These are phyloP conservation scores for Stenotaenia linearis DNA, from an alignment of 2,888 invertebrate genomes.

Conservation along the genomic window DNA sequence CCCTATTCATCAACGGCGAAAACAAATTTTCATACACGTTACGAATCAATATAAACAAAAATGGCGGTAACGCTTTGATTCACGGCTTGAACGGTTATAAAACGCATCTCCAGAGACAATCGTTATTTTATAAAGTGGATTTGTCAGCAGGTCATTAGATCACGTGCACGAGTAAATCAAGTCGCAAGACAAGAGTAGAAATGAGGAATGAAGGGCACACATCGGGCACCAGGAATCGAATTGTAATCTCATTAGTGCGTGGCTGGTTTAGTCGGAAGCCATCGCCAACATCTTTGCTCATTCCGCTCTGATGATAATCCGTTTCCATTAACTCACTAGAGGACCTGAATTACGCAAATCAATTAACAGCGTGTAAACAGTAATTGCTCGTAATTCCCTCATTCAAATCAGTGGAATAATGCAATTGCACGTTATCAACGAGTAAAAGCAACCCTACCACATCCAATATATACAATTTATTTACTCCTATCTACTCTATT, in stretches of 20 bases:
- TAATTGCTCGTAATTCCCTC: constrained; percentile 30
- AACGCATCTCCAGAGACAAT: background rate
- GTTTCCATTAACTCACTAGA: constrained; percentile 27
- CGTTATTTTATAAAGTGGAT: background rate
- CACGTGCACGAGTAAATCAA: background rate
- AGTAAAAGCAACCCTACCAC: background rate
- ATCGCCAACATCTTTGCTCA: constrained; percentile 15
- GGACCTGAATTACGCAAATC: constrained; percentile 31
- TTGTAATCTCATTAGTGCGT: constrained; percentile 29
- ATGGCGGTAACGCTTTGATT: too few relatives aligned
- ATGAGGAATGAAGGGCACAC: background rate
- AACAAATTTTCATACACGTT: background rate
- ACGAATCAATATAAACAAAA: too few relatives aligned
- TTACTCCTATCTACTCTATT: background rate
- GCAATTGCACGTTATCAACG: constrained; percentile 26
- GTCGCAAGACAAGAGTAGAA: background rate
- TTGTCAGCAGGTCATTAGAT: constrained; percentile 19
- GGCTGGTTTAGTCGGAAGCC: constrained; percentile 29
- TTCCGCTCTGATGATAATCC: constrained; percentile 1
- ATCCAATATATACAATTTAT: background rate
- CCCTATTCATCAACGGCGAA: background rate
- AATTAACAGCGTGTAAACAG: constrained; percentile 32
- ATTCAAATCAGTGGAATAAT: constrained; percentile 30
- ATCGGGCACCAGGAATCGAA: constrained; percentile 28
- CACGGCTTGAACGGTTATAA: background rate